A percentile compares a stretch with the other conserved stretches of the same genome.
These are phyloP conservation scores for Caenorhabditis sp. DNA, from an alignment of 2,888 invertebrate genomes.

Conservation along the genomic window DNA sequence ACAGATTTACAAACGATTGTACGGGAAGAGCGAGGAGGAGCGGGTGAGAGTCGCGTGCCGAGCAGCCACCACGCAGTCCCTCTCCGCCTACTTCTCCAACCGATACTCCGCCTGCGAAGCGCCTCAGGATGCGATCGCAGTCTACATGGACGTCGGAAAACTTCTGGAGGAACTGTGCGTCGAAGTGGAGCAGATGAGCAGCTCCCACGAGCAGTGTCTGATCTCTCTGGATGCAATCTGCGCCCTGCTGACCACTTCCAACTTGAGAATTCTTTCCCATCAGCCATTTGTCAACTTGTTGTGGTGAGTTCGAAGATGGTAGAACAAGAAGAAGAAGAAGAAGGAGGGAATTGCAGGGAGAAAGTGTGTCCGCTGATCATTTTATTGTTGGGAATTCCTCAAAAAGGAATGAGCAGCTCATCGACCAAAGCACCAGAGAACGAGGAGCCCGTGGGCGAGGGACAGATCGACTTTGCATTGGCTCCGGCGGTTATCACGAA, in stretches of 20 bases:
- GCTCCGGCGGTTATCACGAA: conserved; percentile 68
- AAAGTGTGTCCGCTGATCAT: conserved; percentile 69
- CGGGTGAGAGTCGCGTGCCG: conserved; percentile 72
- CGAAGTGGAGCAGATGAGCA: conserved; percentile 67
- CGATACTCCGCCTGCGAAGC: conserved; percentile 66
- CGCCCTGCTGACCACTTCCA: conserved; percentile 70
- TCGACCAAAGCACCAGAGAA: conserved; percentile 21
- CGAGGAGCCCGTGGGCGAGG: conserved; percentile 64
- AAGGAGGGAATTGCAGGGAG: conserved; percentile 52
- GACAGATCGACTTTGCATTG: conserved; percentile 67
- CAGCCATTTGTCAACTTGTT: conserved; percentile 73
- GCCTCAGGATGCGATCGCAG: conserved; percentile 72
- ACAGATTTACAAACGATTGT: conserved; percentile 69
- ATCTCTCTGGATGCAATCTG: conserved; percentile 68
- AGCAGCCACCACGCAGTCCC: conserved; percentile 74
- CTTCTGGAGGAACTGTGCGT: conserved; percentile 67
- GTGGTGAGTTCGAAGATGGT: conserved; percentile 52
- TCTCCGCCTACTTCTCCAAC: conserved; percentile 74
- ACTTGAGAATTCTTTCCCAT: conserved; percentile 61
- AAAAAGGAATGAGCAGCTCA: conserved; percentile 50
- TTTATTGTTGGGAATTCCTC: conserved; percentile 65
- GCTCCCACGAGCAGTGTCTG: conserved; percentile 61
- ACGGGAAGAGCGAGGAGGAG: conserved; percentile 67
- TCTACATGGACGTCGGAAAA: conserved; percentile 73
- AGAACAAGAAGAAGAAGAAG: not conserved